Evolutionary conservation across 2,797 vertebrate species (phyloP), one percentile per base, ranked within the genome.

Genomic region (Acanthiza pusilla): DNA sequence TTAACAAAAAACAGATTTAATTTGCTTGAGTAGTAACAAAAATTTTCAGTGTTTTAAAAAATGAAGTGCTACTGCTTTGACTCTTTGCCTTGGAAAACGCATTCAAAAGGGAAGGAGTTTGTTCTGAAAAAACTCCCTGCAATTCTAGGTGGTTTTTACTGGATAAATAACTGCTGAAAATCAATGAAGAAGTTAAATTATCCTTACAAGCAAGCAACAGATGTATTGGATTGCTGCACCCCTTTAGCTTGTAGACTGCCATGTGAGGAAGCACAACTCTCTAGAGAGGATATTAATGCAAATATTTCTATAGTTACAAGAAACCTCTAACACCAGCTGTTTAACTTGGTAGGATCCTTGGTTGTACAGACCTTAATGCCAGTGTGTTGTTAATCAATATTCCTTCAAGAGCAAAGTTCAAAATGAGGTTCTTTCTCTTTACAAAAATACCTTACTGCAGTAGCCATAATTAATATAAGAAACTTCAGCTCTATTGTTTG

Each of bases 1-100:
- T 97, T 97, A 96, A 97, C 94, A 88, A 97, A 85, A 97, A 96
- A 42, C 92, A 85, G 62, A 92, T 93, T 92, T 94, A 96, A 95
- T 92, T 97, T 96, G 73, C 94, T 96, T 95, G 77, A 94, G 83
- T 95, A 77, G 89, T 96, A 89, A 91, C 70, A 84, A 91, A 91
- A 70, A 57, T 89, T 85, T 88, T 94, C 63, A 86, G 22, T 76
- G 76, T 70, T 96, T 94, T 80, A 89, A 89, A 77, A 89, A 82
- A 86, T 68, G 7, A 51, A 83, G 51, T 94, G 85, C 72, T 92
- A 34, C 66, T 77, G 65, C 66, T 94, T 89, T 79, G 38, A 61
- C 42, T 74, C n/a, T 89, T 80, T 82, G 54, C 55, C 76, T 81
- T 88, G 43, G 60, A 89, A 92, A 94, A 84, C 11, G 20, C 29